Percentiles rank a stretch among this genome's conserved stretches.
phyloP scores from a whole-genome alignment of 2,888 invertebrate species.

The Polydrusus cervinus region DNA sequence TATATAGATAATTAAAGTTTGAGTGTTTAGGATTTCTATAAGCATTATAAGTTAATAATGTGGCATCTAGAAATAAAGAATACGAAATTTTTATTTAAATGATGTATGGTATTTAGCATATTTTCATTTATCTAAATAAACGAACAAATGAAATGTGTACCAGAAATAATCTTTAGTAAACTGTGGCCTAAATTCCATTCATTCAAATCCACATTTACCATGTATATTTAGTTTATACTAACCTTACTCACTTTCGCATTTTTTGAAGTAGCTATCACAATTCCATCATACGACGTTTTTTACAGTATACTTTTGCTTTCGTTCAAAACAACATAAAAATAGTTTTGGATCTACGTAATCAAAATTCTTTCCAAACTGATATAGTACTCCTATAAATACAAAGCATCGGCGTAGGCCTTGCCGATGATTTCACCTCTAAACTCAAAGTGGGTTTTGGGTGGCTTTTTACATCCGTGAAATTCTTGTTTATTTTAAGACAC shows the following conservation, averaged over 20 bases:
- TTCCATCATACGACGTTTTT: constrained; percentile 8
- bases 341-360: constrained; percentile 22
- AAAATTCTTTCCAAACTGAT: constrained; percentile 15
- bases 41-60: too few species aligned
- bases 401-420: constrained; percentile 7
- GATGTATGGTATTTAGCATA: too few species aligned
- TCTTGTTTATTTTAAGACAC: not conserved
- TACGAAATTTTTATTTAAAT: too few species aligned
- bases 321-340: constrained; percentile 24
- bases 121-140: too few species aligned
- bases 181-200: constrained; percentile 13
- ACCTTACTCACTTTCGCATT: constrained; percentile 41
- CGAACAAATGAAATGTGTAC: too few species aligned
- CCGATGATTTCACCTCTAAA: not conserved
- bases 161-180: too few species aligned
- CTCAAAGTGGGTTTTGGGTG: not conserved
- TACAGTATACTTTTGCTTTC: constrained; percentile 10
- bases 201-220: constrained; percentile 15
- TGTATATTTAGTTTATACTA: constrained; percentile 36
- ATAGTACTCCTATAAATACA: constrained; percentile 20
- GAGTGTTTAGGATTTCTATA: too few species aligned
- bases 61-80: too few species aligned
- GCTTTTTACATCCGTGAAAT: not conserved
- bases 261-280: constrained; percentile 13
- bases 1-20: too few species aligned